Conservation (phyloP, 2,797 vertebrate species). For the Sphenopsis melanotis region DNA sequence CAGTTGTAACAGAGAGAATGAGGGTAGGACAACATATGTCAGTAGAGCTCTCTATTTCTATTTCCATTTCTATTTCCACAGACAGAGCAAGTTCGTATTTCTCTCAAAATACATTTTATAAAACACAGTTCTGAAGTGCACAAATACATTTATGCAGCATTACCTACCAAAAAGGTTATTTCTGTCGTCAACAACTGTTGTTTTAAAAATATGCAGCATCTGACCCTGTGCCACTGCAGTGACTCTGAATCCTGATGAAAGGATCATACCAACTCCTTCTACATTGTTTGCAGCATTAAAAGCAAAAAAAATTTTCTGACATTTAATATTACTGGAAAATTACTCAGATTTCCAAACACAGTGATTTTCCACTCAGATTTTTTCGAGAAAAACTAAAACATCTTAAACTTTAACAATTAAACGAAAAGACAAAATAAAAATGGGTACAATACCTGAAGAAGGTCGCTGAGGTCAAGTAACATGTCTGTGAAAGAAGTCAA, state of each 20-base stretch:
- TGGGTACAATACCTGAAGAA: conserved; percentile 86
- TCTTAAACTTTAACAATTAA: neutral
- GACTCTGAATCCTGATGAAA: neutral
- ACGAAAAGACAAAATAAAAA: neutral
- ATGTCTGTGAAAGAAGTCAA: conserved; percentile 86
- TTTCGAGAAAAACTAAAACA: neutral
- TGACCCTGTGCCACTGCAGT: neutral
- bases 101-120: neutral
- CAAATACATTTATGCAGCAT: neutral
- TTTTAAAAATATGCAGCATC: neutral
- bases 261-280: neutral
- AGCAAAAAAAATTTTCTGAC: neutral
- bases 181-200: conserved; percentile 51
- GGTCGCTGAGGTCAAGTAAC: conserved; percentile 95
- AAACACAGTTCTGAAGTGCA: neutral
- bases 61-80: conserved; percentile 22
- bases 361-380: neutral
- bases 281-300: neutral
- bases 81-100: neutral
- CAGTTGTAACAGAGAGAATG: conserved; percentile 21
- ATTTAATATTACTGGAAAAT: neutral
- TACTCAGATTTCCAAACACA: neutral
- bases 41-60: neutral
- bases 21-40: conserved; percentile 52
- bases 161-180: conserved; percentile 50